Evolutionary conservation across 1,140 invertebrate species (phyloP), one percentile per base, ranked within the genome.

Genomic region (Patella vulgata): DNA sequence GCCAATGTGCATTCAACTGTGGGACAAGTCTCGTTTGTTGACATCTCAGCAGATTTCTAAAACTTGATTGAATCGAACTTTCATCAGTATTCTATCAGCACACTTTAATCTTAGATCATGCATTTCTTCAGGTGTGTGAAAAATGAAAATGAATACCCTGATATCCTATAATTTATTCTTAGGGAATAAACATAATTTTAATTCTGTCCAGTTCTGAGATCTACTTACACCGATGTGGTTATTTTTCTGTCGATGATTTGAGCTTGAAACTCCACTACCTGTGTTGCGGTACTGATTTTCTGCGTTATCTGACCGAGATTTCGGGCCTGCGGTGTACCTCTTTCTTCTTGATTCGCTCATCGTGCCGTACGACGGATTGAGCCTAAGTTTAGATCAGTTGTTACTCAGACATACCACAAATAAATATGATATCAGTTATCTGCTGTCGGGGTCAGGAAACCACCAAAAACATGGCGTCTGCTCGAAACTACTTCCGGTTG

Each of bases 281-380:
- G 68, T 59, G 46, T 56, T 62, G 63, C 71, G 62, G 25, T 58
- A 59, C 12, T 46, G 33, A 33, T 59, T 68, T 57, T 74, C 74
- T 31, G 52, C 60, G 59, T 68, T 67, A 50, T 75, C 72, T 57
- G 65, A 66, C 48, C 77, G 67, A 65, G 63, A 64, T 67, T 72
- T 70, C 23, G 52, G 52, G 27, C 69, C 63, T 42, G 64, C 47
- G 23, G 53, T 46, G 55, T 76, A 63, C 46, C 74, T 63, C 60
- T 78, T 78, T 57, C 71, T 72, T 59, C 74, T 67, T 40, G 66
- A 63, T 62, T 78, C 77, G 62, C 74, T 78, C 77, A 78, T 78
- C 25, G 51, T 70, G 59, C 27, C 58, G 55, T 47, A 47, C 47
- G 59, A 55, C 63, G 63, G 58, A 59, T 33, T 47, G 56, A 56